A percentile compares a stretch with the other conserved stretches of the same genome.
phyloP scores from a whole-genome alignment of 2,888 invertebrate genomes.

The Neoitamus cyanurus region DNA sequence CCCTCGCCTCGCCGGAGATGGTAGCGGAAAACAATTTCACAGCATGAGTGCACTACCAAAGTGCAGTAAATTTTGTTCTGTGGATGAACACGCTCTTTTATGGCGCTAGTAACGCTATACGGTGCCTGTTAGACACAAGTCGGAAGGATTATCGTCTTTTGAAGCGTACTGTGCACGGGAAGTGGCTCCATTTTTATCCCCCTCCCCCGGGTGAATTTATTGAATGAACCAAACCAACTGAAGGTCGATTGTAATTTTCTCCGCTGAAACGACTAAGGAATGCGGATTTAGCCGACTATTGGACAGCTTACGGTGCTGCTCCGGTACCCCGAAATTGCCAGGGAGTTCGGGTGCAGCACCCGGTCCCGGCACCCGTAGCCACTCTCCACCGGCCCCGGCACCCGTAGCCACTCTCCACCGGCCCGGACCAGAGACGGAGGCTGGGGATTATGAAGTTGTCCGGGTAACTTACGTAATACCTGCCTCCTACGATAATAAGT shows the following conservation, averaged over 20 bases:
- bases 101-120: slow-evolving; percentile 39
- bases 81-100: slow-evolving; percentile 42
- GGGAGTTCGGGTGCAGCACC: background rate
- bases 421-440: background rate
- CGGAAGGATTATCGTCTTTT: slow-evolving; percentile 38
- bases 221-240: slow-evolving; percentile 33
- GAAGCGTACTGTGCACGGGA: slow-evolving; percentile 19
- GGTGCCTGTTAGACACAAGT: slow-evolving; percentile 38
- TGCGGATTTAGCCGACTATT: slow-evolving; percentile 26
- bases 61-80: slow-evolving; percentile 42
- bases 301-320: background rate
- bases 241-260: slow-evolving; percentile 41
- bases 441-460: slow-evolving; percentile 10
- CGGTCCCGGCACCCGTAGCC: background rate
- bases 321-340: background rate
- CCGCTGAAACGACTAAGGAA: slow-evolving; percentile 18
- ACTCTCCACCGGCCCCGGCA: background rate
- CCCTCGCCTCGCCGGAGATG: background rate
- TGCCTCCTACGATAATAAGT: slow-evolving; percentile 8
- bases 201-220: slow-evolving; percentile 11
- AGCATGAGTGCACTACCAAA: slow-evolving; percentile 43
- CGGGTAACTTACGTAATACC: slow-evolving; percentile 16
- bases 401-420: background rate
- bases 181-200: slow-evolving; percentile 43
- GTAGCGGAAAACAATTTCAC: slow-evolving; percentile 44